Evolutionary conservation across 2,113 vertebrate species (phyloP).

Genomic region (Xenopus tropicalis): UCB_Xtro_10.0 CM004450.2:83304501-83305000

Average conservation of each 20-base stretch:
- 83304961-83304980: no score
- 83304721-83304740: slow-evolving; percentile 34
- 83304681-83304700: slow-evolving; percentile 19
- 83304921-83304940: neutral
- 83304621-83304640: neutral
- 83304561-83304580: no score
- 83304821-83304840: slow-evolving; percentile 22
- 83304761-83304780: slow-evolving; percentile 2
- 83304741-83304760: slow-evolving; percentile 22
- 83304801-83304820: slow-evolving; percentile 7
- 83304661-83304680: neutral
- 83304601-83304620: no score
- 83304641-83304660: neutral
- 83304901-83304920: neutral
- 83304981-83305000: no score
- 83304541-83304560: no score
- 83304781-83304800: neutral
- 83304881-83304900: neutral
- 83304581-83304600: no score
- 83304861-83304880: neutral
- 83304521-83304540: no score
- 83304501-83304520: no score
- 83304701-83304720: slow-evolving; percentile 15
- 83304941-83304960: no score
- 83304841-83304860: neutral